These are phyloP conservation scores for Ondatra zibethicus DNA, from an alignment of 2,113 vertebrate species.

Conservation along the genomic window DNA sequence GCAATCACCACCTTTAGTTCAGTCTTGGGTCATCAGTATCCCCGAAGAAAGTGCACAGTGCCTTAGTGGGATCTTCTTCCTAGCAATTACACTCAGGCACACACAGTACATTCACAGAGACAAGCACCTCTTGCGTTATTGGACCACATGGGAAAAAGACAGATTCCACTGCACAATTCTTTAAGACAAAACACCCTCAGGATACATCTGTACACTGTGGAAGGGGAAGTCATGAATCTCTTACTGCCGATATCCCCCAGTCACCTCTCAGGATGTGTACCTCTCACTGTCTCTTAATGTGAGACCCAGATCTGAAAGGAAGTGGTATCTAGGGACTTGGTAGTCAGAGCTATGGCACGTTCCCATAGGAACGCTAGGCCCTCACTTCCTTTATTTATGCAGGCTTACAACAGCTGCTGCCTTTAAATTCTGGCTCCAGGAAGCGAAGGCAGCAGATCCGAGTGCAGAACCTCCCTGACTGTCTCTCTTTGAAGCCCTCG, in stretches of 20 bases:
- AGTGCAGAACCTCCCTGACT: slow-evolving; percentile 56
- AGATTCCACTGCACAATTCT: not conserved
- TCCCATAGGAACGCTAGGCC: slow-evolving; percentile 75
- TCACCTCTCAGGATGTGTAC: not conserved
- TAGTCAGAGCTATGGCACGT: slow-evolving; percentile 59
- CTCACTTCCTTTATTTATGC: slow-evolving; percentile 66
- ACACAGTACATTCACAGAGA: not conserved
- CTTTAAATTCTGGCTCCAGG: slow-evolving; percentile 62
- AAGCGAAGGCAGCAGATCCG: slow-evolving; percentile 54
- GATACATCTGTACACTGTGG: not conserved
- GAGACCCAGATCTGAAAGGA: slow-evolving; percentile 70
- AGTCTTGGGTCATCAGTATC: slow-evolving; percentile 41
- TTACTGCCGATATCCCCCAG: slow-evolving; percentile 34
- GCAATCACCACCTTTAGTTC: not conserved
- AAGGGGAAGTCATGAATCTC: not conserved
- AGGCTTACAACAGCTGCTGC: slow-evolving; percentile 54
- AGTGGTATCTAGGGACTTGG: slow-evolving; percentile 56
- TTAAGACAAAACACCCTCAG: not conserved
- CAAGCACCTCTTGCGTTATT: not conserved
- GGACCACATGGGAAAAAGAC: not conserved
- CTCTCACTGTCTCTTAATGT: slow-evolving; percentile 55
- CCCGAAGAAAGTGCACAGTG: not conserved
- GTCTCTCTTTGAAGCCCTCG: slow-evolving; percentile 70
- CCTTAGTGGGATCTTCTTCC: not conserved
- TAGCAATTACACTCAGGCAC: not conserved